Base-by-base conservation (phyloP, 2,797 vertebrate genomes). In the Oreochromis grahami region DNA sequence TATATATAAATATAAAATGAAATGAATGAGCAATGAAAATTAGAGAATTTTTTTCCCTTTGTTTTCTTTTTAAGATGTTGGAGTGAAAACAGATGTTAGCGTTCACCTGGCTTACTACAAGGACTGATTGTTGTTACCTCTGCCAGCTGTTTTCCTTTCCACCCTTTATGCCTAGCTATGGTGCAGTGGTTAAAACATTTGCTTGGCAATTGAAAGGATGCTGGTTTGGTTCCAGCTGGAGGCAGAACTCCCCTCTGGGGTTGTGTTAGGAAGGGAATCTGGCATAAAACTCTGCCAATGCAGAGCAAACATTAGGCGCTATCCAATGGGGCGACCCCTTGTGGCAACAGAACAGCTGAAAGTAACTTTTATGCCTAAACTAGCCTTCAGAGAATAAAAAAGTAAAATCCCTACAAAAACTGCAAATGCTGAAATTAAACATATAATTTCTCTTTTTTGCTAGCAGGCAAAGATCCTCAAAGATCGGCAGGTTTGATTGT, bases 341-440 rank as follows among this genome's bases (percentile, higher is more conserved):
- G 8, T 26, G 21, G 38, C 5, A 70, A 70, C 5, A 26, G 21
- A 70, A 24, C 8, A 45, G 21, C 38, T 17, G 38, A 45, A 26
- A 45, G 65, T 45, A 17, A 21, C 8, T 15, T 70, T 70, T 26
- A 43, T 26, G 5, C 36, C 63, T 50, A 51, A 65, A 34, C 56
- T 43, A 32, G 41, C 24, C 41, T 45, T 34, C 38, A 60, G 17
- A 29, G 17, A 58, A 45, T 2, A 3, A 36, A 14, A 76, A 70
- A 77, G 52, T 53, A 68, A 76, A 78, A 76, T 29, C 12, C 50
- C 4, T 26, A 5, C 13, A 34, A 77, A 86, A 83, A 50, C n/a
- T 36, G 45, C 15, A 58, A 76, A 77, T 9, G 9, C 34, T 50
- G n/a, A 36, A 58, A 77, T 38, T 38, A 65, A 38, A 65, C 11